Base-by-base conservation (phyloP, 2,888 invertebrate genomes). In the Panzeria rudis region DNA sequence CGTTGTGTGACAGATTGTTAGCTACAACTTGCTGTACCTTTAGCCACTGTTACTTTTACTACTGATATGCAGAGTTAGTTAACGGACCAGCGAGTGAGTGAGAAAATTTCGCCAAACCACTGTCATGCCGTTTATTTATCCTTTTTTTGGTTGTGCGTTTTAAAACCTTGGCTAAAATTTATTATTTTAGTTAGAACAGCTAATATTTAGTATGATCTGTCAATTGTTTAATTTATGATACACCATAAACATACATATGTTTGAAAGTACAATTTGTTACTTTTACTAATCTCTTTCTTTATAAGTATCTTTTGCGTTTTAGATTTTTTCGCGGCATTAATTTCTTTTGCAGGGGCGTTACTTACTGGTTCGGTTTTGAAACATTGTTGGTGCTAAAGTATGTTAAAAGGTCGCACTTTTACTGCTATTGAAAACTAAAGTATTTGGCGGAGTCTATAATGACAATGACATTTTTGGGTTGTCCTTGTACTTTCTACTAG, bases 141-240 rank as follows among this genome's bases (percentile, higher is more conserved):
- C 66, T 29, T 72, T 72, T 62, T 52, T 32, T n/a, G 7, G 2
- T 5, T 71, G 8, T 44, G 25, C 32, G 3, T 38, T 47, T 29
- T 11, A n/a, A 72, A 50, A 23, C 9, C 5, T 69, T 71, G 44
- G 56, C 32, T 44, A 41, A 54, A 56, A 56, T 17, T 50, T 54
- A 54, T 56, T 29, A n/a, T n/a, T 66, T 50, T 23, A 47, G 61
- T 38, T 68, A 62, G 62, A 73, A 56, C 41, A 71, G 69, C 73
- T 52, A 73, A 81, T 78, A 72, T 82, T n/a, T 71, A 56, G 50
- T 77, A 81, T 81, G 44, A 64, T 69, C 64, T 75, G 78, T 23
- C 78, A 77, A 82, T 85, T 82, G 84, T 85, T 71, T 23, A 50
- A 54, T 85, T 85, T 85, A 85, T 75, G 54, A 50, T 82, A 23